Evolutionary conservation across 2,113 vertebrate species (phyloP), one percentile per base, ranked within the genome.

Genomic region (Hiodon alosoides): DNA sequence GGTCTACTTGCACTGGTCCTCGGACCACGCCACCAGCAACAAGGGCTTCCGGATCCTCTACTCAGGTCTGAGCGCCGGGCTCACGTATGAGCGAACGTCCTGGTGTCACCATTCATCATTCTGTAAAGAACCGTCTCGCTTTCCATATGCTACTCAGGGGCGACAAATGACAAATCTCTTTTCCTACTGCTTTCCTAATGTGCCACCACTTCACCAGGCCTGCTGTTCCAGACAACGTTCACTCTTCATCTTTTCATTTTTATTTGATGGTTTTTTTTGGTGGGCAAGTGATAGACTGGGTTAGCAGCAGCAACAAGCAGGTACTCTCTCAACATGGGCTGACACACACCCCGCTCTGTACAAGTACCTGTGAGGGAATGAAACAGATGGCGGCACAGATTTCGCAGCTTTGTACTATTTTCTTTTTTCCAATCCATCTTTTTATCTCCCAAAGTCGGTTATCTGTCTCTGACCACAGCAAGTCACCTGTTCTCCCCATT

Each of bases 1-100:
- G 71, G 96, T 96, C 64, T 98, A 95, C 80, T 91, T 99, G 72
- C 96, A 96, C 77, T 99, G 97, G 97, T 95, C 97, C 6, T 98
- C 98, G 1, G 97, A 98, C 79, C 95, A 98, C 0, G 93, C 95
- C 7, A 94, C 96, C 84, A 98, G 91, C 80, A 93, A 96, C 81
- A 98, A 98, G 86, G 96, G 97, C 55, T 99, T 99, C 85, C 93
- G 94, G 80, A 98, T 99, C 69, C 95, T 94, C 52, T 99, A 98
- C 84, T 94, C 93, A 1, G 97, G 97, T 99, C 65, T 13, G 67
- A 92, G 93, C 64, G 1, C 14, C 8, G 0, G 5, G 16, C 5
- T 51, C 31, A 31, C 31, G 2, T 31, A 31, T 31, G 31, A 16
- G 14, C 61, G 14, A 17, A 64, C 17, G 3, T 70, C 69, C 14